These are phyloP conservation scores for Ellobius talpinus DNA, from an alignment of 2,113 vertebrate species.

Conservation along the genomic window DNA sequence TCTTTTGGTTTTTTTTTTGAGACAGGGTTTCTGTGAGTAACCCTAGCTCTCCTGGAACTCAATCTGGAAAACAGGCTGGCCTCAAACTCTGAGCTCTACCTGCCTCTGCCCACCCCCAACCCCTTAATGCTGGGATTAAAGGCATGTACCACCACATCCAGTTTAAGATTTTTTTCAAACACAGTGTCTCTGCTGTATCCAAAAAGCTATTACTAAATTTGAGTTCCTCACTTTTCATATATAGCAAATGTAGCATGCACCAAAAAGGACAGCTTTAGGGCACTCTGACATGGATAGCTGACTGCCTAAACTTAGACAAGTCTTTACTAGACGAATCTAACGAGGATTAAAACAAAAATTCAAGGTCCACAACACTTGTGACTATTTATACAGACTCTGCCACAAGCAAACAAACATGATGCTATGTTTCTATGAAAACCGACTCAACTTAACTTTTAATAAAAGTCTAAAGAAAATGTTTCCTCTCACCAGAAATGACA, in stretches of 20 bases:
- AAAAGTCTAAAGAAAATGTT: not conserved
- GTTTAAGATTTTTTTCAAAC: not conserved
- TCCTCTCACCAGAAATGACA: not conserved
- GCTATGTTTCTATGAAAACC: constrained; percentile 43
- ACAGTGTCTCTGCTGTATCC: not conserved
- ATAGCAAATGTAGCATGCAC: not conserved
- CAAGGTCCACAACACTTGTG: constrained; percentile 7
- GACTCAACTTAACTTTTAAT: constrained; percentile 42
- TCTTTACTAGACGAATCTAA: constrained; percentile 44
- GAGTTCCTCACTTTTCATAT: not conserved
- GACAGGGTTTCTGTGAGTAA: not conserved
- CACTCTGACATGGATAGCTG: not conserved
- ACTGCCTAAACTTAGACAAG: constrained; percentile 26
- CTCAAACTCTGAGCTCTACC: not conserved
- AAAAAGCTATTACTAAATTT: constrained; percentile 26
- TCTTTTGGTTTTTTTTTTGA: not conserved
- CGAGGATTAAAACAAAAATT: constrained; percentile 20
- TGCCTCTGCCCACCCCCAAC: not conserved
- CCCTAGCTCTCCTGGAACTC: not conserved
- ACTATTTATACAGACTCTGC: constrained; percentile 47
- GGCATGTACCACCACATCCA: not conserved
- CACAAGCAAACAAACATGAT: constrained; percentile 33
- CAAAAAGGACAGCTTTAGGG: not conserved
- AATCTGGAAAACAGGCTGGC: not conserved
- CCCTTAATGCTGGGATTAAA: not conserved